A percentile compares a stretch with the other conserved stretches of the same genome.
Evolutionary conservation across 2,888 invertebrate species (phyloP).

Genomic region (Andricus quercusramuli): DNA sequence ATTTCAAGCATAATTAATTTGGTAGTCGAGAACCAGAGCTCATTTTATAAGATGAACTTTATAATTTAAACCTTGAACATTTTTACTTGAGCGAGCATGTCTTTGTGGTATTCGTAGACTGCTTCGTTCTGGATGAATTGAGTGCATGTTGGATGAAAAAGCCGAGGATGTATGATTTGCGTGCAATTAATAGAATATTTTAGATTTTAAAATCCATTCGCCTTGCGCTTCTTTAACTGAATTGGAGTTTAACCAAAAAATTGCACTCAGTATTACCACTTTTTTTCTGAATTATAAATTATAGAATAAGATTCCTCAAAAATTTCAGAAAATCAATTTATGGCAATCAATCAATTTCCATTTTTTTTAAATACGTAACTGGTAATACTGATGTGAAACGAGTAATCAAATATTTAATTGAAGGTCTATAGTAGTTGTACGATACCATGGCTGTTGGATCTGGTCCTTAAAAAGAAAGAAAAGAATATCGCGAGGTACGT

Average conservation of each 20-base stretch:
- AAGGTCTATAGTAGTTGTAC: neutral
- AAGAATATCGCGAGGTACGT: conserved; percentile 43
- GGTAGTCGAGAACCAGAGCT: no score
- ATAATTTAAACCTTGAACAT: neutral
- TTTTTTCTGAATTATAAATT: neutral
- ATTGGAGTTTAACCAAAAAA: conserved; percentile 21
- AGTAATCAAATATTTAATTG: neutral
- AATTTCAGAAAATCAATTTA: neutral
- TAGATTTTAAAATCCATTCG: conserved; percentile 48
- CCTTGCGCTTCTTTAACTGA: conserved; percentile 52
- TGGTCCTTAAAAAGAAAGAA: conserved; percentile 50
- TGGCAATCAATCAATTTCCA: neutral
- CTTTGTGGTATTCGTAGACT: conserved; percentile 13
- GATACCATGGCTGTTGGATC: conserved; percentile 43
- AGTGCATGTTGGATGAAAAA: conserved; percentile 52
- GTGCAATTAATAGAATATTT: conserved; percentile 61
- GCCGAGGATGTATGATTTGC: conserved; percentile 60
- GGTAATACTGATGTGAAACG: conserved; percentile 19
- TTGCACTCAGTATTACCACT: conserved; percentile 19
- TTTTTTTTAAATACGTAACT: neutral
- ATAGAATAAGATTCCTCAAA: neutral
- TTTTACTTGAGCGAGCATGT: neutral
- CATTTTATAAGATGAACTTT: no score
- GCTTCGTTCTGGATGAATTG: conserved; percentile 39
- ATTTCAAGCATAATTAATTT: neutral